Percentiles rank a stretch among this genome's conserved stretches.
phyloP scores from a whole-genome alignment of 2,797 vertebrate species.

The Trachurus trachurus region DNA sequence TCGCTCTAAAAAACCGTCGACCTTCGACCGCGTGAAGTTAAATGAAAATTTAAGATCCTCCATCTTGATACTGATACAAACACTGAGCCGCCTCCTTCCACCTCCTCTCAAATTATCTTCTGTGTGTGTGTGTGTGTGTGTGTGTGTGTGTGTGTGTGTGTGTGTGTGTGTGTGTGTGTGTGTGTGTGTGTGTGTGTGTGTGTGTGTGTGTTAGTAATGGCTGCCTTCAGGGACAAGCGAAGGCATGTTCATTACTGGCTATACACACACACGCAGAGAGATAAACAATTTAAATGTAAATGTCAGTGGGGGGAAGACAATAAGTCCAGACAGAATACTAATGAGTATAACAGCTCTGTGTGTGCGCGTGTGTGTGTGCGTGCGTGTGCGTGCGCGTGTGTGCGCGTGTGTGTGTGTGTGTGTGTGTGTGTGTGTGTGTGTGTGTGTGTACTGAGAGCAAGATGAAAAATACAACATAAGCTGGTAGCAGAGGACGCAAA shows the following conservation, averaged over 20 bases:
- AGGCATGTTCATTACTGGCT: conserved; percentile 72
- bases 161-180: no score
- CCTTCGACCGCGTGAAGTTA: conserved; percentile 2
- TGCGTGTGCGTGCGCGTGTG: neutral
- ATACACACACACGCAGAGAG: conserved; percentile 46
- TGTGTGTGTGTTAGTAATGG: conserved; percentile 68
- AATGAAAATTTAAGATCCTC: conserved; percentile 34
- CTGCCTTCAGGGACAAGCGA: conserved; percentile 72
- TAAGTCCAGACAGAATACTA: conserved; percentile 78
- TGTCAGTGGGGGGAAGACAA: conserved; percentile 74
- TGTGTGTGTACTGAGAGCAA: neutral
- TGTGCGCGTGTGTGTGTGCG: conserved; percentile 20
- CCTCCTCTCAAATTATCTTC: conserved; percentile 47
- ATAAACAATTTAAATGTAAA: conserved; percentile 84
- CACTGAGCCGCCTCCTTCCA: conserved; percentile 13
- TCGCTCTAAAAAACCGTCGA: neutral
- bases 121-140: conserved; percentile 28
- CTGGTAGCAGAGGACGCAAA: conserved; percentile 27
- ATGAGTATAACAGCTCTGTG: conserved; percentile 57
- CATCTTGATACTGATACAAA: conserved; percentile 20
- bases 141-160: no score
- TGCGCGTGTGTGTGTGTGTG: neutral
- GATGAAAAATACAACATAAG: conserved; percentile 45
- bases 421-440: neutral
- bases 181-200: no score